A percentile compares a stretch with the other conserved stretches of the same genome.
Conservation (phyloP, 2,113 vertebrate genomes). For the Nesoenas mayeri region DNA sequence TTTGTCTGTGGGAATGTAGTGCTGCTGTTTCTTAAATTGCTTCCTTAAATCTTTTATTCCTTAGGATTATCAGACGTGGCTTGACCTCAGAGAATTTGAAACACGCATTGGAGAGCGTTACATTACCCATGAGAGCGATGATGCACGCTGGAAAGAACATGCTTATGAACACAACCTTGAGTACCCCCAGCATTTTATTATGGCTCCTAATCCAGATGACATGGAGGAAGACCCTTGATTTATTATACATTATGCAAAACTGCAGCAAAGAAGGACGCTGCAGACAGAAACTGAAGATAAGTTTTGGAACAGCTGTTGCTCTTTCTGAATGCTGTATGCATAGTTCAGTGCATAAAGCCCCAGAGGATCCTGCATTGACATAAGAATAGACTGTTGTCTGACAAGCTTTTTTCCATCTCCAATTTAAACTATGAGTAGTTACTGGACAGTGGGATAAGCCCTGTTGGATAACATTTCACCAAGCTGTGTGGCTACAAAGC, state of each 20-base stretch:
- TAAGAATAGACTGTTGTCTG: not conserved
- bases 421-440: not conserved
- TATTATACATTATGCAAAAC: not conserved
- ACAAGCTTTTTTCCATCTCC: slow-evolving; percentile 24
- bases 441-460: slow-evolving; percentile 1
- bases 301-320: slow-evolving; percentile 10
- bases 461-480: not conserved
- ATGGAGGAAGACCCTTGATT: slow-evolving; percentile 97
- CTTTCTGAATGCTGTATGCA: not conserved
- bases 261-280: not conserved
- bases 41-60: not conserved
- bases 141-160: slow-evolving; percentile 94
- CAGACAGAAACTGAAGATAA: slow-evolving; percentile 27
- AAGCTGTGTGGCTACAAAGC: slow-evolving; percentile 14
- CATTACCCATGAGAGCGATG: slow-evolving; percentile 96
- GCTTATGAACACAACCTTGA: slow-evolving; percentile 86
- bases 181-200: slow-evolving; percentile 96
- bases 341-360: not conserved
- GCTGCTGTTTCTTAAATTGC: not conserved
- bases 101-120: slow-evolving; percentile 94
- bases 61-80: slow-evolving; percentile 97
- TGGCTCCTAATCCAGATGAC: slow-evolving; percentile 96
- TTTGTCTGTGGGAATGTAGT: not conserved
- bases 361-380: slow-evolving; percentile 1
- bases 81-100: slow-evolving; percentile 97